Percentiles rank a stretch among this genome's conserved stretches.
These are phyloP conservation scores for Macquaria australasica DNA, from an alignment of 2,113 vertebrate species.

Conservation along the genomic window DNA sequence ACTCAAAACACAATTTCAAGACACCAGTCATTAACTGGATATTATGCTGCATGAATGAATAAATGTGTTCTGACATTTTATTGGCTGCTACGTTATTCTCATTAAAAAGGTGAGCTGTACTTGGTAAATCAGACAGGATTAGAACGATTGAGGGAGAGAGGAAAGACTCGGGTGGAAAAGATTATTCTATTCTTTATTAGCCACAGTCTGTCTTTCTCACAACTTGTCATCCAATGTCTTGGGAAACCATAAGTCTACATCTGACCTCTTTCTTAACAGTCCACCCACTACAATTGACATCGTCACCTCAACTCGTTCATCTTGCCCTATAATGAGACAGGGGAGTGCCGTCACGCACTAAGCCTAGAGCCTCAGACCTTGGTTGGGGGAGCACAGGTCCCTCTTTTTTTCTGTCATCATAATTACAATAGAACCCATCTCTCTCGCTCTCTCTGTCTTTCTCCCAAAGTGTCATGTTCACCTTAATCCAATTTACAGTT, in stretches of 20 bases:
- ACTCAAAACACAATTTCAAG: not conserved
- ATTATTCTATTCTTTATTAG: not conserved
- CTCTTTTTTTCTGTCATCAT: not conserved
- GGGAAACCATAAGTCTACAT: not conserved
- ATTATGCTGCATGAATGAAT: not conserved
- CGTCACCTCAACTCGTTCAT: constrained; percentile 35
- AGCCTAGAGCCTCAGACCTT: constrained; percentile 36
- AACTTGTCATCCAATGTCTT: constrained; percentile 9
- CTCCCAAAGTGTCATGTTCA: not conserved
- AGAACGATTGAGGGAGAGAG: not conserved
- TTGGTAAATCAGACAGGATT: not conserved
- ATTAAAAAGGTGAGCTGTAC: not conserved
- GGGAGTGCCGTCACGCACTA: constrained; percentile 12
- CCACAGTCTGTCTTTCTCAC: not conserved
- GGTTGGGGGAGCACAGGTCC: not conserved
- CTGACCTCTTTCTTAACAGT: not conserved
- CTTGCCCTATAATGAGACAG: constrained; percentile 48
- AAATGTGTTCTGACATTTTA: not conserved
- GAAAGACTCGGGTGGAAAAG: not conserved
- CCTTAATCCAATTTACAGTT: not conserved
- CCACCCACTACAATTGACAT: constrained; percentile 17
- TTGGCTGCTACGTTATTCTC: not conserved
- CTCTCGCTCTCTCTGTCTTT: not conserved
- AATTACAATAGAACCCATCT: constrained; percentile 8
- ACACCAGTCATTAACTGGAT: not conserved